These are phyloP conservation scores for Tursiops truncatus DNA, from an alignment of 2,113 vertebrate genomes.

Conservation along the genomic window DNA sequence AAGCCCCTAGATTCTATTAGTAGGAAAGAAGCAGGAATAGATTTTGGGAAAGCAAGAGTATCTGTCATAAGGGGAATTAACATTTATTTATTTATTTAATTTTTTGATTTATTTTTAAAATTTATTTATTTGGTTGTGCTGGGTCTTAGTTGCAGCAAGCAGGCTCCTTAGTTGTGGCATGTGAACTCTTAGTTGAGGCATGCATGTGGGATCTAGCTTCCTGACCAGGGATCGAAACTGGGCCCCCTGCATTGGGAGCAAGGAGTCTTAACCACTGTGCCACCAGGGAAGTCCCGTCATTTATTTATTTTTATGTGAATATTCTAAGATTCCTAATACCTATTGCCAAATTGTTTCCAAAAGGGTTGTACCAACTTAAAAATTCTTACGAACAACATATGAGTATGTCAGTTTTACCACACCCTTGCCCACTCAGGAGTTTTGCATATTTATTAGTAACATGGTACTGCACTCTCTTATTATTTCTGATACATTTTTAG, in stretches of 20 bases:
- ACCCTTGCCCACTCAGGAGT: not conserved
- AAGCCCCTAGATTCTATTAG: not conserved
- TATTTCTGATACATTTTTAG: slow-evolving; percentile 7
- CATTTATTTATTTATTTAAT: not conserved
- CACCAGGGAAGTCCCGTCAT: not conserved
- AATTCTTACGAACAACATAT: not conserved
- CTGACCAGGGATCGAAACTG: no score
- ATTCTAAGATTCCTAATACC: not conserved
- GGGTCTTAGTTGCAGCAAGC: not conserved
- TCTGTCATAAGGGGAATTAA: not conserved
- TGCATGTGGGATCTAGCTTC: no score
- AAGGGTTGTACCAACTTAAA: not conserved
- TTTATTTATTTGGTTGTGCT: no score
- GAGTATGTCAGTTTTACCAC: not conserved
- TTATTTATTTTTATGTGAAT: not conserved
- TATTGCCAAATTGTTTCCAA: not conserved
- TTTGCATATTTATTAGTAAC: slow-evolving; percentile 3
- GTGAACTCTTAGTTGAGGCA: no score
- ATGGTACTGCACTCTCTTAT: not conserved
- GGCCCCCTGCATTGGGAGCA: no score
- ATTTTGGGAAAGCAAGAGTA: not conserved
- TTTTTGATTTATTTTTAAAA: no score
- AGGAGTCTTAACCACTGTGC: no score
- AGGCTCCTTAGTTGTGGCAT: no score
- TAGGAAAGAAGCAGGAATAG: not conserved